Evolutionary conservation across 2,888 invertebrate species (phyloP).

Genomic region (Scaptomyza reducta): DNA sequence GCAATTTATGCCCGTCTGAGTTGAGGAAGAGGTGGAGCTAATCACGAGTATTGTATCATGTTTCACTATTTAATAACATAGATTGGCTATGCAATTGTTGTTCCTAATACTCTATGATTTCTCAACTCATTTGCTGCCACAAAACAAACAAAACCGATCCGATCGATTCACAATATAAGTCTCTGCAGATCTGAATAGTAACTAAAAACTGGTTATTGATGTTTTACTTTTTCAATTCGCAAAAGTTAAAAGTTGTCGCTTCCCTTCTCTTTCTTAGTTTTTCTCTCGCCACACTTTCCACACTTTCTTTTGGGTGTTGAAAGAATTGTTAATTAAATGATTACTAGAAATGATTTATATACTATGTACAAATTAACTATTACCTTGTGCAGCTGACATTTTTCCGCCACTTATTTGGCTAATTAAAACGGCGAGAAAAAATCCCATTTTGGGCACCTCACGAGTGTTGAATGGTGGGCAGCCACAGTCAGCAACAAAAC

Average conservation of each 20-base stretch:
- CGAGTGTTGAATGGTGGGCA: slow-evolving; percentile 2
- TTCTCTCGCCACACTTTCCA: slow-evolving; percentile 52
- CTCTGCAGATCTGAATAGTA: slow-evolving; percentile 13
- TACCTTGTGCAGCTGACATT: slow-evolving; percentile 20
- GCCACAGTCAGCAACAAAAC: background rate
- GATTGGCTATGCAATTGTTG: slow-evolving; percentile 9
- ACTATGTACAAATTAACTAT: too few relatives aligned
- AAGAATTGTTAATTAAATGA: slow-evolving; percentile 45
- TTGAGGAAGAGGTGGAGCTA: slow-evolving; percentile 20
- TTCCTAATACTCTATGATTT: slow-evolving; percentile 7
- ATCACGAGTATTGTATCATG: slow-evolving; percentile 38
- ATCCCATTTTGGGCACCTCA: slow-evolving; percentile 1
- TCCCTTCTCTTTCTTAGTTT: background rate
- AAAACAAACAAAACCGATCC: slow-evolving; percentile 3
- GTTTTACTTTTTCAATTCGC: slow-evolving; percentile 1
- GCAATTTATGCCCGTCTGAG: background rate
- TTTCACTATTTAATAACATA: slow-evolving; percentile 32
- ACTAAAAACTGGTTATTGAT: slow-evolving; percentile 22
- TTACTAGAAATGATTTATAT: slow-evolving; percentile 43
- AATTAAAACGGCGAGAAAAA: slow-evolving; percentile 27
- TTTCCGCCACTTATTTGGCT: slow-evolving; percentile 31
- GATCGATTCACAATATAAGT: slow-evolving; percentile 8
- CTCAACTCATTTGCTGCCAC: slow-evolving; percentile 8
- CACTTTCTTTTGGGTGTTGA: slow-evolving; percentile 45
- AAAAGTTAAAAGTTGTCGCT: background rate